Evolutionary conservation across 2,797 vertebrate genomes (phyloP), one percentile per base, ranked within the genome.

Genomic region (Acanthopagrus latus): DNA sequence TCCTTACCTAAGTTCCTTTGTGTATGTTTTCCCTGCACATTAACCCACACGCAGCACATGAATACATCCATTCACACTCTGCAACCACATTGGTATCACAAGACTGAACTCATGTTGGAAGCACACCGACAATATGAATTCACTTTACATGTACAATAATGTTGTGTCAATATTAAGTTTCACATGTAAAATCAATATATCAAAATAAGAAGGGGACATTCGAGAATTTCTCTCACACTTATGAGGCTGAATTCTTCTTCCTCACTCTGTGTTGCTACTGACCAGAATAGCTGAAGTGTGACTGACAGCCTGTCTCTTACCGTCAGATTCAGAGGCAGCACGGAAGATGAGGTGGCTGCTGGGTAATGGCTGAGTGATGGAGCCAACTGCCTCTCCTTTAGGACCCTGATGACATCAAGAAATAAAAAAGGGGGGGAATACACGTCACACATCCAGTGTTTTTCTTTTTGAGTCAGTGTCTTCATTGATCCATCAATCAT

Each of bases 291-390:
- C 16, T 52, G 1, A 44, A 11, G 52, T 62, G 71, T 82, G 64
- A 84, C 17, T 67, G 71, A 74, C 71, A 79, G 58, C 41, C 2
- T 33, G 80, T 81, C 71, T 88, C 84, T 97, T 95, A 99, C 98
- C 98, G 86, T 99, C 98, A 69, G 98, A 99, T 92, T 99, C 98
- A 4, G 98, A 99, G 83, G 97, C 96, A 0, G 98, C 98, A 44
- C 98, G 95, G 91, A 99, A 97, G 91, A 99, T 99, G 92, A 99
- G 95, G 67, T 99, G 98, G 93, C 98, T 99, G 96, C 98, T 96
- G 88, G 98, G 98, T 92, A 99, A 93, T 0, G 98, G 98, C 91
- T 99, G 98, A 50, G 97, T 99, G 94, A 99, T 99, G 74, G 98
- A 99, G 72, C 98, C 98, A 82, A 99, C 98, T 8, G 96, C 96